Evolutionary conservation across 2,888 invertebrate species (phyloP), one percentile per base, ranked within the genome.

Genomic region (Chrysotoxum bicinctum): DNA sequence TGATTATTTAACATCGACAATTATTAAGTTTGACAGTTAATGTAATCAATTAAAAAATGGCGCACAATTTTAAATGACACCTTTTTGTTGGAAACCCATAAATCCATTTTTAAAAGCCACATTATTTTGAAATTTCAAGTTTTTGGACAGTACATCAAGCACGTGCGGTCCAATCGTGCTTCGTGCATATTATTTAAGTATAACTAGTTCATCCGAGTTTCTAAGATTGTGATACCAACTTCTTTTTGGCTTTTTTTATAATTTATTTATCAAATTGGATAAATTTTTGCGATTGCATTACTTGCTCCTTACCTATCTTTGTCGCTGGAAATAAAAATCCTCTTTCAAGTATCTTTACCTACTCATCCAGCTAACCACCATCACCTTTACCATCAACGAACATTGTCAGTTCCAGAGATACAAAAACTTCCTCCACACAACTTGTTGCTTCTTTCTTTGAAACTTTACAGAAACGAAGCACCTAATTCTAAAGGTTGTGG

Each of bases 361-460:
- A 12, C 62, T 45, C 62, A 62, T 14, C 62, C 43, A 45, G 21
- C 2, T n/a, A 30, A 62, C 30, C 64, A 52, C 26, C 56, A 54
- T 48, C 16, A 48, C 14, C 19, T 12, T 35, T 4, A 35, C 0
- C 8, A 9, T 9, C 6, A 19, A 43, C 26, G 9, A 19, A 43
- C 43, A 54, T 12, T 45, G 23, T 32, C 56, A 64, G 35, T 30
- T 26, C 32, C 26, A 12, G 60, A 16, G 19, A 69, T 23, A 60
- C 32, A 19, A 23, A 23, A 64, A 43, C 30, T 74, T 45, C 14
- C 9, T 64, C 8, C 10, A 9, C 35, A 73, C 72, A 77, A 82
- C 82, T 82, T 82, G 82, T 82, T 82, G 82, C 81, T 72, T 56
- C 69, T 40, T n/a, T 16, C 21, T 43, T 64, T 45, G 19, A 64